These are phyloP conservation scores for Bufotes viridis DNA, from an alignment of 2,797 vertebrate genomes.

Conservation along the genomic window DNA sequence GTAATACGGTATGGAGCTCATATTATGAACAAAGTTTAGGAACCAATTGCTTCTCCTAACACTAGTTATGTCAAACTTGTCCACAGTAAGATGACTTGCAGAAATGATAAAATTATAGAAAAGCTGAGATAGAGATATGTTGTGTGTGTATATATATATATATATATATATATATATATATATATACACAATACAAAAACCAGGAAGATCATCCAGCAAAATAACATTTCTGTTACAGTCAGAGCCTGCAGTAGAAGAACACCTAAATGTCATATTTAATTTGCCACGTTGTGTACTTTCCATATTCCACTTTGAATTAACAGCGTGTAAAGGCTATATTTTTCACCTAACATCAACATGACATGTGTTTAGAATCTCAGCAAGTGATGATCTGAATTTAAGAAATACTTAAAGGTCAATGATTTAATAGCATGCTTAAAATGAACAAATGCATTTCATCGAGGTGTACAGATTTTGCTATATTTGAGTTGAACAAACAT, in stretches of 20 bases:
- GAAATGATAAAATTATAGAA: background rate
- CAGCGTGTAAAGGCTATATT: background rate
- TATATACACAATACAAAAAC: no score
- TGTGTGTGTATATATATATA: no score
- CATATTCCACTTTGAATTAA: background rate
- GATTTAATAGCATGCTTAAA: constrained; percentile 22
- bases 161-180: accelerated
- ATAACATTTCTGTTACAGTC: background rate
- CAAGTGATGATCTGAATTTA: background rate
- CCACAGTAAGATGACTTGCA: background rate
- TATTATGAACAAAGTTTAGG: no score
- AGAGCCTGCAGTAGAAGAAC: background rate
- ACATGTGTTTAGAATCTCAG: constrained; percentile 2
- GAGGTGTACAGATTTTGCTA: background rate
- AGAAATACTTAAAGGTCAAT: constrained; percentile 17
- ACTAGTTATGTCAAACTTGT: background rate
- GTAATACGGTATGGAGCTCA: no score
- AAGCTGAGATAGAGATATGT: background rate
- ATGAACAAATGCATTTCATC: constrained; percentile 8
- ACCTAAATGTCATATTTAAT: constrained; percentile 5
- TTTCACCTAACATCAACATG: background rate
- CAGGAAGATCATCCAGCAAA: background rate
- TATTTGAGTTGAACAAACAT: background rate
- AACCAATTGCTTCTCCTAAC: no score
- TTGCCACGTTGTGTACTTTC: constrained; percentile 1